Conservation (phyloP, 2,888 invertebrate species). For the Imbricaverruca yamaguchii region DNA sequence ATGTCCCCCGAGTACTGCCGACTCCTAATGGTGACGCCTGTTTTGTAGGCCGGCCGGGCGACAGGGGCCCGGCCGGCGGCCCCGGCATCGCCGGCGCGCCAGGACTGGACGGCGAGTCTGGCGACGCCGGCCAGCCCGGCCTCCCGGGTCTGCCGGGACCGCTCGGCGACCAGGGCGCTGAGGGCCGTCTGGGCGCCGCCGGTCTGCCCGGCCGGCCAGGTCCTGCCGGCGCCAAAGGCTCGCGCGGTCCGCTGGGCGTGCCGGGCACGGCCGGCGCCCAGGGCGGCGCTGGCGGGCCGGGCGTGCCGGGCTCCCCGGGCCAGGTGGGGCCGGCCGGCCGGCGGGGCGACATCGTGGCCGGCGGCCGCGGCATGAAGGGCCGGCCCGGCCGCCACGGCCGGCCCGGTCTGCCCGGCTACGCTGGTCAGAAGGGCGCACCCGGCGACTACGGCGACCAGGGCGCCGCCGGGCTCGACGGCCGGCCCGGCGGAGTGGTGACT, state of each 20-base stretch:
- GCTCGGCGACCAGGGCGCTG: slow-evolving; percentile 22
- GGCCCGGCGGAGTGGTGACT: neutral
- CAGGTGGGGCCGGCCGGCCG: slow-evolving; percentile 32
- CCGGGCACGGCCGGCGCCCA: neutral
- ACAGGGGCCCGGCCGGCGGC: slow-evolving; percentile 55
- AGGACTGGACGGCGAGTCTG: neutral
- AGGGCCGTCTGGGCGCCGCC: neutral
- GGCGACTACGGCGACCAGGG: neutral
- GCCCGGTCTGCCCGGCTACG: slow-evolving; percentile 45
- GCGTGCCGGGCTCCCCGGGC: neutral
- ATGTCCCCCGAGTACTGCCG: too few relatives aligned
- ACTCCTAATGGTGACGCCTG: too few relatives aligned
- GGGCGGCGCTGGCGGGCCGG: neutral
- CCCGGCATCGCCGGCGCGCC: slow-evolving; percentile 48
- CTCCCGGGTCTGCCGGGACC: slow-evolving; percentile 7
- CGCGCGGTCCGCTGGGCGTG: neutral
- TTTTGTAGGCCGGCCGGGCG: slow-evolving; percentile 51
- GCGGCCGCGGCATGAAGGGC: slow-evolving; percentile 24
- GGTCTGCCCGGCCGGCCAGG: neutral
- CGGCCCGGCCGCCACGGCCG: slow-evolving; percentile 37
- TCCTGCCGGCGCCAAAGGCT: neutral
- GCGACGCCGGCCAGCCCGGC: neutral
- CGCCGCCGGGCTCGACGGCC: neutral
- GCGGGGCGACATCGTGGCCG: slow-evolving; percentile 30
- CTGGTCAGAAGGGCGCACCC: slow-evolving; percentile 10